These are phyloP conservation scores for Pachymerium ferrugineum DNA, from an alignment of 2,888 invertebrate genomes.

Conservation along the genomic window DNA sequence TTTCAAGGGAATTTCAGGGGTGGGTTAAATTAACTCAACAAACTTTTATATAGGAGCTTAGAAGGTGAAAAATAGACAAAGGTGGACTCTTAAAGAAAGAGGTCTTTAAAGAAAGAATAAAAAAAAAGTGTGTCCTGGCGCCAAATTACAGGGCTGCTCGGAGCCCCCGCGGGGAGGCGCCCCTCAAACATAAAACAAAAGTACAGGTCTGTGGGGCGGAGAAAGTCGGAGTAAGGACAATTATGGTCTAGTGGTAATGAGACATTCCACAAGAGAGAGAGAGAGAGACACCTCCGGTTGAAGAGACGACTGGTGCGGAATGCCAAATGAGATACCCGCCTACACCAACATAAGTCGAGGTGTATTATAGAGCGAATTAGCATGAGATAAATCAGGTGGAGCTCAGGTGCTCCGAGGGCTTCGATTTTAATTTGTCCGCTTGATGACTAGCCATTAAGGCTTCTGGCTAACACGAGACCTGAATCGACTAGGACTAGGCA, in stretches of 20 bases:
- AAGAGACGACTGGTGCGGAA: background rate
- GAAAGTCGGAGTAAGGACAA: slow-evolving; percentile 28
- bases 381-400: slow-evolving; percentile 24
- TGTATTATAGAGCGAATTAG: slow-evolving; percentile 25
- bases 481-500: slow-evolving; percentile 7
- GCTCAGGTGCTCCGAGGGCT: slow-evolving; percentile 12
- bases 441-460: slow-evolving; percentile 19
- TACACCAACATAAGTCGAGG: slow-evolving; percentile 20
- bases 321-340: slow-evolving; percentile 17
- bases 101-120: background rate
- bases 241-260: slow-evolving; percentile 26
- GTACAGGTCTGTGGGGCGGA: slow-evolving; percentile 20
- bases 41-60: background rate
- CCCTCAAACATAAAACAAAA: slow-evolving; percentile 27
- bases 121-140: slow-evolving; percentile 18
- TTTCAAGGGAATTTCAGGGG: background rate
- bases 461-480: slow-evolving; percentile 19
- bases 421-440: slow-evolving; percentile 14
- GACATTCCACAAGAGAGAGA: slow-evolving; percentile 20
- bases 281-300: slow-evolving; percentile 17
- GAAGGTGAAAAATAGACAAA: background rate
- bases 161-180: slow-evolving; percentile 24
- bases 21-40: background rate
- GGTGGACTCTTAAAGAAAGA: background rate
- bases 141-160: slow-evolving; percentile 24